phyloP scores from a whole-genome alignment of 2,888 invertebrate genomes.

The Acronicta psi region DNA sequence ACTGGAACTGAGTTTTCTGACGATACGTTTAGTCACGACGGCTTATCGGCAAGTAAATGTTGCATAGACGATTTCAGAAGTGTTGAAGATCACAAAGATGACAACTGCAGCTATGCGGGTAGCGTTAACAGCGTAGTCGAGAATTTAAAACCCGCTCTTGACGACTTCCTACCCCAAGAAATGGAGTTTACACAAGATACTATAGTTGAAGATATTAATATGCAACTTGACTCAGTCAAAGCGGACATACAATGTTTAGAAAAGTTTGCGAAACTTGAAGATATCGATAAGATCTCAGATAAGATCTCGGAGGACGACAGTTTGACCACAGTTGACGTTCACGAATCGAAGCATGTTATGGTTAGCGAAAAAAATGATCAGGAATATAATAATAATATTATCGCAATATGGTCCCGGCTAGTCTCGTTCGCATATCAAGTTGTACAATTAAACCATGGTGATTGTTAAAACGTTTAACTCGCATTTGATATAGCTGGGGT shows the following conservation, averaged over 20 bases:
- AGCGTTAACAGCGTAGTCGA: constrained; percentile 67
- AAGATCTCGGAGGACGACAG: constrained; percentile 57
- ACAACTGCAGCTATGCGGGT: constrained; percentile 59
- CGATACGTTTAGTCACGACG: constrained; percentile 58
- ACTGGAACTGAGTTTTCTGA: constrained; percentile 50
- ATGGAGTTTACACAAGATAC: constrained; percentile 55
- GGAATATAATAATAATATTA: constrained; percentile 61
- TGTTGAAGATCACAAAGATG: constrained; percentile 56
- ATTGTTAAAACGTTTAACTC: constrained; percentile 28
- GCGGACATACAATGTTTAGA: constrained; percentile 73
- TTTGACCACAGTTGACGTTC: constrained; percentile 40
- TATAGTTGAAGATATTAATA: constrained; percentile 68
- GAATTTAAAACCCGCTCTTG: constrained; percentile 55
- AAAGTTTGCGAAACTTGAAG: constrained; percentile 62
- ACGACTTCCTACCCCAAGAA: constrained; percentile 11
- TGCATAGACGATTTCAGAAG: constrained; percentile 63
- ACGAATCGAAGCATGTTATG: constrained; percentile 30
- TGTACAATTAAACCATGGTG: constrained; percentile 78
- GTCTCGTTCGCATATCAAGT: constrained; percentile 82
- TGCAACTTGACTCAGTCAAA: constrained; percentile 71
- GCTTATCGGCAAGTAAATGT: constrained; percentile 55
- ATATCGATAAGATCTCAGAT: constrained; percentile 60
- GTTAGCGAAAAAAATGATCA: constrained; percentile 46
- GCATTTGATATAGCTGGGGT: neutral
- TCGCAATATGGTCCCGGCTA: constrained; percentile 75